Evolutionary conservation across 2,113 vertebrate species (phyloP).

Genomic region (Xenopus tropicalis): UCB_Xtro_10.0 CM004448.2:129979501-129980000

Average conservation of each 20-base stretch:
- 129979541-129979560: slow-evolving; percentile 31
- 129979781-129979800: slow-evolving; percentile 1
- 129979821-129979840: too few species aligned
- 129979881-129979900: too few species aligned
- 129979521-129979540: slow-evolving; percentile 21
- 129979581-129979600: slow-evolving; percentile 45
- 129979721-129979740: slow-evolving; percentile 31
- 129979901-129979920: too few species aligned
- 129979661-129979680: slow-evolving; percentile 32
- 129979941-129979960: too few species aligned
- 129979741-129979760: slow-evolving; percentile 18
- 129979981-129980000: too few species aligned
- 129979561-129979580: slow-evolving; percentile 40
- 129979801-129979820: not conserved
- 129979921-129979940: too few species aligned
- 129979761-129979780: not conserved
- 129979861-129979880: too few species aligned
- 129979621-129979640: slow-evolving; percentile 36
- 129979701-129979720: slow-evolving; percentile 19
- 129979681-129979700: slow-evolving; percentile 33
- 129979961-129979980: too few species aligned
- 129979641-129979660: slow-evolving; percentile 26
- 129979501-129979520: slow-evolving; percentile 15
- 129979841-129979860: too few species aligned
- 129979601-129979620: slow-evolving; percentile 49